Evolutionary conservation across 2,888 invertebrate species (phyloP).

Genomic region (Agonopterix alstromeriana): DNA sequence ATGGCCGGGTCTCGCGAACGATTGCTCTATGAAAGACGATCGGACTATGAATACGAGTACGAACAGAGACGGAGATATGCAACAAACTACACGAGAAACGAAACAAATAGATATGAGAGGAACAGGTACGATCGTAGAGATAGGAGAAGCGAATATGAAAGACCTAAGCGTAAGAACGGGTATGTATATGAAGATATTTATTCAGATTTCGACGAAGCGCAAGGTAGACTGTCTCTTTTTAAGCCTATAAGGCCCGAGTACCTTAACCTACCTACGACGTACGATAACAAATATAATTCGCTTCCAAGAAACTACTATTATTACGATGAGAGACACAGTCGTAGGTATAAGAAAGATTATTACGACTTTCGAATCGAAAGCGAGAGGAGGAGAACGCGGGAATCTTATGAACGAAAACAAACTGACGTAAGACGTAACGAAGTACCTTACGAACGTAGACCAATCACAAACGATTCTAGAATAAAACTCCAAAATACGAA

Average conservation of each 20-base stretch:
- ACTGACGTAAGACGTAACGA: conserved; percentile 9
- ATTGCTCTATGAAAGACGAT: conserved; percentile 54
- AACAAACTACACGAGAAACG: conserved; percentile 17
- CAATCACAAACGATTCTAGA: conserved; percentile 9
- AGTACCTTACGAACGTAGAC: conserved; percentile 18
- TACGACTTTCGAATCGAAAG: conserved; percentile 65
- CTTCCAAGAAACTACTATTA: conserved; percentile 60
- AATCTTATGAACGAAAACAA: conserved; percentile 35
- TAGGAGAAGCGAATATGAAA: conserved; percentile 26
- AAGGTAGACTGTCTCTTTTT: conserved; percentile 63
- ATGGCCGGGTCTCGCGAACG: conserved; percentile 68
- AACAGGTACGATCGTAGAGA: conserved; percentile 26
- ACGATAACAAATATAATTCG: conserved; percentile 62
- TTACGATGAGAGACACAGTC: conserved; percentile 43
- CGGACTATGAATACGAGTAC: conserved; percentile 45
- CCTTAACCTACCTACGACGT: conserved; percentile 56
- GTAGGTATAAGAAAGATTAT: conserved; percentile 58
- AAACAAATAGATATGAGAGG: conserved; percentile 14
- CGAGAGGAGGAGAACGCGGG: conserved; percentile 34
- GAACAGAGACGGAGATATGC: conserved; percentile 41
- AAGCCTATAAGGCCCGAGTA: conserved; percentile 70
- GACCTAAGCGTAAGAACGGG: conserved; percentile 59
- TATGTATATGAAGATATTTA: conserved; percentile 72
- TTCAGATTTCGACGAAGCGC: conserved; percentile 68
- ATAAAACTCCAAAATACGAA: conserved; percentile 17